Percentiles rank a stretch among this genome's conserved stretches.
Conservation (phyloP, 2,888 invertebrate species). For the Vandiemenella viatica region DNA sequence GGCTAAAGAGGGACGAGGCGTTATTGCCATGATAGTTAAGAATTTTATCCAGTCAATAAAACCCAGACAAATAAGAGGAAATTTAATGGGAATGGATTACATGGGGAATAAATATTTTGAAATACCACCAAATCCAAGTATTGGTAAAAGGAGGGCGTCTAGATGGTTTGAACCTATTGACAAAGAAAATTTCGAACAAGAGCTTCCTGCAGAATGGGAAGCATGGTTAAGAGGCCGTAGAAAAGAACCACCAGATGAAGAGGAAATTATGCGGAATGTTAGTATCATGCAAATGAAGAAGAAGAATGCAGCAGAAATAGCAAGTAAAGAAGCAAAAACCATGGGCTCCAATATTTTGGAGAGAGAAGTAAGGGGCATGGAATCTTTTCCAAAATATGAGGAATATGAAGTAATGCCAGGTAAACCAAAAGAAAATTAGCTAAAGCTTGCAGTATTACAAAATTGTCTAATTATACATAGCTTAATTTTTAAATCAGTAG, state of each 20-base stretch:
- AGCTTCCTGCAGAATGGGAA: slow-evolving; percentile 77
- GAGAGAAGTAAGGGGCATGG: slow-evolving; percentile 24
- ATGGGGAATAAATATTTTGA: slow-evolving; percentile 73
- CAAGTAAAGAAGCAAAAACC: slow-evolving; percentile 36
- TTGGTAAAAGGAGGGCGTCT: slow-evolving; percentile 45
- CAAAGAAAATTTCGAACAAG: slow-evolving; percentile 48
- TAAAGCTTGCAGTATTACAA: no score
- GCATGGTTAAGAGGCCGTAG: slow-evolving; percentile 63
- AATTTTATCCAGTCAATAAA: slow-evolving; percentile 47
- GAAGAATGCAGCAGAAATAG: slow-evolving; percentile 55
- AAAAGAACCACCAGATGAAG: slow-evolving; percentile 48
- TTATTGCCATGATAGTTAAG: slow-evolving; percentile 32
- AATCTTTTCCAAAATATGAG: slow-evolving; percentile 38
- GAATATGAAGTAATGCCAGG: slow-evolving; percentile 44
- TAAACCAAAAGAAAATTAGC: slow-evolving; percentile 17
- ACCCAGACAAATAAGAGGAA: slow-evolving; percentile 38
- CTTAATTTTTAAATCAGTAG: no score
- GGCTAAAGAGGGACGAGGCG: slow-evolving; percentile 13
- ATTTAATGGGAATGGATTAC: slow-evolving; percentile 54
- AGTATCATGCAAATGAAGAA: slow-evolving; percentile 57
- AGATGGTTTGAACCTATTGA: slow-evolving; percentile 61
- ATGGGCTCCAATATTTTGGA: slow-evolving; percentile 31
- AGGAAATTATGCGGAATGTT: slow-evolving; percentile 55
- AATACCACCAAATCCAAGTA: slow-evolving; percentile 48
- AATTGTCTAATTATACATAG: no score